Base-by-base conservation (phyloP, 2,888 invertebrate genomes). In the Diplolepis rosae region DNA sequence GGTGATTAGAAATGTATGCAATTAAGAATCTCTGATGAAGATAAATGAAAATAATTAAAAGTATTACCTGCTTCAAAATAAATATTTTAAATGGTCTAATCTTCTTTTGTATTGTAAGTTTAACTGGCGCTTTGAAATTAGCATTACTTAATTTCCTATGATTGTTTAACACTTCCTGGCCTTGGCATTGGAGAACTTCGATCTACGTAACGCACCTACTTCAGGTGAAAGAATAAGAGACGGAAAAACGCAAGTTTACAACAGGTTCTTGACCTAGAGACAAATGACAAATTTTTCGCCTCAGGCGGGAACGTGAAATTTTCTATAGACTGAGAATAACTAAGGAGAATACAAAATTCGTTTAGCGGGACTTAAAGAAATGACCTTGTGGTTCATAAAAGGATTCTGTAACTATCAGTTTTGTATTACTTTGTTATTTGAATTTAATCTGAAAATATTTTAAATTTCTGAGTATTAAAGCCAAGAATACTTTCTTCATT, bases 241-340 rank as follows among this genome's bases (percentile, higher is more conserved):
- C 27, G 28, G 27, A 61, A 61, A 42, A 61, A 61, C 39, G 39
- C 39, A 61, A 61, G 39, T 39, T 61, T 48, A 48, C 48, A 15
- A 48, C 22, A 11, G 22, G 9, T 11, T 61, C 39, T n/a, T 61
- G 61, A 61, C 39, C 61, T 22, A 42, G 39, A 35, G 39, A 39
- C 24, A 22, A 4, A n/a, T n/a, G 45, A 45, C 42, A 5, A 15
- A 54, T 54, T 54, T 11, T 56, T 9, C 11, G 13, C 35, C 22
- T 11, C 18, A 35, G 35, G 32, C 56, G 32, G 35, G 9, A 5
- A 1, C 24, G 13, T 35, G 15, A 32, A 32, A 54, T 32, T 30
- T 32, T 32, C 54, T 56, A 5, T 13, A 39, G 2, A 4, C 18
- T 30, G 9, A n/a, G 30, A 54, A 30, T 54, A 54, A 54, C 15